Conservation (phyloP, 2,888 invertebrate species). For the Acrocyrtus sp. region DNA sequence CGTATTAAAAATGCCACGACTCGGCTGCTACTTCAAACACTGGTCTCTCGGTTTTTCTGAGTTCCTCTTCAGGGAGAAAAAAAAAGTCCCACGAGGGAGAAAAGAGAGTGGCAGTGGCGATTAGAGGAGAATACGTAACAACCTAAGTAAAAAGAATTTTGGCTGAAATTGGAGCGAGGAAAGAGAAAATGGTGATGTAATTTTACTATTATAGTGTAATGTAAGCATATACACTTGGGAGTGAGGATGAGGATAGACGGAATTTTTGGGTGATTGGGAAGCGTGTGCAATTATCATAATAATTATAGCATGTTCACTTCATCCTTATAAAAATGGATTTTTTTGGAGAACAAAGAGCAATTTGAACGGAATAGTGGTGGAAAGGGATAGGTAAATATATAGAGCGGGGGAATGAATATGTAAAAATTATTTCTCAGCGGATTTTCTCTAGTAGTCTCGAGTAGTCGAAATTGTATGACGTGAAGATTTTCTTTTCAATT, state of each 20-base stretch:
- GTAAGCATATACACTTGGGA: background rate
- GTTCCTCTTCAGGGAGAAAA: background rate
- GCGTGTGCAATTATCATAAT: slow-evolving; percentile 41
- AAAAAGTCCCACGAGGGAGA: background rate
- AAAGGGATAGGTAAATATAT: background rate
- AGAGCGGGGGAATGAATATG: background rate
- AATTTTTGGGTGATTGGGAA: background rate
- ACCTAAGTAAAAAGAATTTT: too few species aligned
- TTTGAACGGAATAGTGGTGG: slow-evolving; percentile 4
- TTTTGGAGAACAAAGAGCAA: background rate
- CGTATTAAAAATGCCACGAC: too few species aligned
- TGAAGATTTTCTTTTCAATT: background rate
- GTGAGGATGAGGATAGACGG: background rate
- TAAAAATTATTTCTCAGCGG: too few species aligned
- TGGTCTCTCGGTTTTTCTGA: background rate
- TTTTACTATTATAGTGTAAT: too few species aligned
- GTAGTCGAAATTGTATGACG: too few species aligned
- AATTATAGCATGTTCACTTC: slow-evolving; percentile 13
- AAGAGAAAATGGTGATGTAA: too few species aligned
- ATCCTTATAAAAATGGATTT: background rate
- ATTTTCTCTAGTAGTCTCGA: too few species aligned
- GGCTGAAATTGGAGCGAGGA: background rate
- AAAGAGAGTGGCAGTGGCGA: background rate
- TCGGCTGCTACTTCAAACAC: background rate
- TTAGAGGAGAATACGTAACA: background rate